Conservation (phyloP, 1,140 invertebrate genomes). For the Caligus rogercresseyi region DNA sequence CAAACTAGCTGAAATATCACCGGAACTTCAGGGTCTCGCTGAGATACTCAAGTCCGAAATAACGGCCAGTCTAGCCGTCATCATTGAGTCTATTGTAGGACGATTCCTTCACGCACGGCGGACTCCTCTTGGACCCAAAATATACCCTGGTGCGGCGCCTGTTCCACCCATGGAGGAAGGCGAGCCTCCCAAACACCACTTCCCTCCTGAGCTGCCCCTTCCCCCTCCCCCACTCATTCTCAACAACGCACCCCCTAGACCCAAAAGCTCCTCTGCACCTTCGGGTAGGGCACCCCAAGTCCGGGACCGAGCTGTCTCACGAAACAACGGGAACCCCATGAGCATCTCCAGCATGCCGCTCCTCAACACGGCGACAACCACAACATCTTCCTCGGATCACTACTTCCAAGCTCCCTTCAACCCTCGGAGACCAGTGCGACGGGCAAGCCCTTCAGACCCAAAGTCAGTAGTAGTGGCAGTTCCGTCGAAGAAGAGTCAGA, state of each 20-base stretch:
- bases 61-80: slow-evolving; percentile 52
- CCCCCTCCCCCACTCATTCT: slow-evolving; percentile 40
- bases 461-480: slow-evolving; percentile 13
- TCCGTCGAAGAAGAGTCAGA: slow-evolving; percentile 27
- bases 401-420: slow-evolving; percentile 21
- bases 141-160: slow-evolving; percentile 2
- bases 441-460: slow-evolving; percentile 29
- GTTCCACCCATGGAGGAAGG: not conserved
- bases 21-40: slow-evolving; percentile 64
- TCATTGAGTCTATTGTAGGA: slow-evolving; percentile 72
- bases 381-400: not conserved
- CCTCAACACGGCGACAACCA: not conserved
- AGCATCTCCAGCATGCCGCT: slow-evolving; percentile 11
- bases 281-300: slow-evolving; percentile 23
- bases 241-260: slow-evolving; percentile 41
- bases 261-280: slow-evolving; percentile 28
- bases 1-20: slow-evolving; percentile 26
- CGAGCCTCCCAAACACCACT: not conserved
- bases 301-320: slow-evolving; percentile 22
- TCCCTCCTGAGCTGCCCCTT: not conserved
- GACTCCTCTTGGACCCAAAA: slow-evolving; percentile 6
- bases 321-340: slow-evolving; percentile 9
- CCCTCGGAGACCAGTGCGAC: slow-evolving; percentile 29
- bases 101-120: slow-evolving; percentile 61
- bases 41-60: slow-evolving; percentile 77